Evolutionary conservation across 2,888 invertebrate genomes (phyloP).

Genomic region (Aplocera efformata): DNA sequence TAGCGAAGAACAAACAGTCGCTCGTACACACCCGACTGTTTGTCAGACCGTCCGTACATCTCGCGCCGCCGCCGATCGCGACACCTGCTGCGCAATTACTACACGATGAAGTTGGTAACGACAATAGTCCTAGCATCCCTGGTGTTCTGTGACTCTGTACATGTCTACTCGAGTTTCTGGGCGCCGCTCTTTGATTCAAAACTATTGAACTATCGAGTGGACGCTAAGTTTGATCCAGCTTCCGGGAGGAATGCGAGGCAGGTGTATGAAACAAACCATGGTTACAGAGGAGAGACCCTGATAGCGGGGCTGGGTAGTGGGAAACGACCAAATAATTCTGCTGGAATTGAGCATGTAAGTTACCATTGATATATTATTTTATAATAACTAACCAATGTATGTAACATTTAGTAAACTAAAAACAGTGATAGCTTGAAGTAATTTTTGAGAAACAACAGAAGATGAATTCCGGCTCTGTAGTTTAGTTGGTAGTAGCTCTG

Average conservation of each 20-base stretch:
- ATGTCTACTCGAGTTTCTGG: slow-evolving; percentile 65
- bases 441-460: no score
- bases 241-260: slow-evolving; percentile 42
- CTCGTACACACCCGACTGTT: neutral
- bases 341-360: slow-evolving; percentile 37
- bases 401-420: no score
- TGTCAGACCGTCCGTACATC: neutral
- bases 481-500: no score
- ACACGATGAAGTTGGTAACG: neutral
- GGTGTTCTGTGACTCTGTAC: slow-evolving; percentile 33
- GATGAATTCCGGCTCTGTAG: no score
- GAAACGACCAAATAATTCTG: slow-evolving; percentile 31
- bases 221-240: slow-evolving; percentile 49
- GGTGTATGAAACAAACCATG: slow-evolving; percentile 45
- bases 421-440: no score
- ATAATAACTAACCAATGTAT: no score
- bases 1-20: slow-evolving; percentile 11
- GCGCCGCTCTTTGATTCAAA: slow-evolving; percentile 58
- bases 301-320: slow-evolving; percentile 61
- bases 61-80: slow-evolving; percentile 1
- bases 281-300: slow-evolving; percentile 53
- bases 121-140: neutral
- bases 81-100: neutral
- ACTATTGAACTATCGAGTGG: slow-evolving; percentile 59
- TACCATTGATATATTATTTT: no score